Evolutionary conservation across 2,888 invertebrate species (phyloP), one percentile per base, ranked within the genome.

Genomic region (Cyrtodaria siliqua): DNA sequence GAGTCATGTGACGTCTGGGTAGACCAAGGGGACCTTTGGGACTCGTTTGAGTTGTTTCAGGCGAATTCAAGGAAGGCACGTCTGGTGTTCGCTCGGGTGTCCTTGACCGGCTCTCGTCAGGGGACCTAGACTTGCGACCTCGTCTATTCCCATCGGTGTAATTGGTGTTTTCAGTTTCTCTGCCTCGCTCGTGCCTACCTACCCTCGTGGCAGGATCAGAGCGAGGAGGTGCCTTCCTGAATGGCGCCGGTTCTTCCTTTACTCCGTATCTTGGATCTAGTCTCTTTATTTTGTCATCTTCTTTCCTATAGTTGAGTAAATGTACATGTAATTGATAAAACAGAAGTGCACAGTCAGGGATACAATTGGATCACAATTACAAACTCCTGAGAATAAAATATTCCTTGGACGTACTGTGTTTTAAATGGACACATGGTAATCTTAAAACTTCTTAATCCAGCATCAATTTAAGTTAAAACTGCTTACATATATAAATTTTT

Each of bases 1-100:
- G 83, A 6, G 91, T 87, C 75, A 85, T 64, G 24, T 74, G 79
- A n/a, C 69, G 60, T 26, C 61, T 61, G n/a, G 83, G 61, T 12
- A 82, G 52, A 40, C 68, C 60, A 1, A 77, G 50, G 0, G 72
- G 55, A 14, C 50, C 62, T 12, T 50, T 62, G 6, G 63, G 69
- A 59, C 67, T 71, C n/a, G n/a, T n/a, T n/a, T n/a, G n/a, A n/a
- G n/a, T n/a, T 12, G 79, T 49, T 9, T 67, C 70, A 16, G 77
- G 73, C 4, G 64, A 60, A 2, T 26, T 24, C 18, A 71, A 64
- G 2, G 71, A 66, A 9, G 67, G 73, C 47, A 56, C 44, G n/a
- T 79, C 76, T 12, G 76, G 72, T 16, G 69, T 61, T 52, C 76
- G 57, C 1, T 80, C 78, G 23, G 69, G 73, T 12, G 74, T 69